Evolutionary conservation across 2,113 vertebrate species (phyloP).

Genomic region (Trogon surrucura): DNA sequence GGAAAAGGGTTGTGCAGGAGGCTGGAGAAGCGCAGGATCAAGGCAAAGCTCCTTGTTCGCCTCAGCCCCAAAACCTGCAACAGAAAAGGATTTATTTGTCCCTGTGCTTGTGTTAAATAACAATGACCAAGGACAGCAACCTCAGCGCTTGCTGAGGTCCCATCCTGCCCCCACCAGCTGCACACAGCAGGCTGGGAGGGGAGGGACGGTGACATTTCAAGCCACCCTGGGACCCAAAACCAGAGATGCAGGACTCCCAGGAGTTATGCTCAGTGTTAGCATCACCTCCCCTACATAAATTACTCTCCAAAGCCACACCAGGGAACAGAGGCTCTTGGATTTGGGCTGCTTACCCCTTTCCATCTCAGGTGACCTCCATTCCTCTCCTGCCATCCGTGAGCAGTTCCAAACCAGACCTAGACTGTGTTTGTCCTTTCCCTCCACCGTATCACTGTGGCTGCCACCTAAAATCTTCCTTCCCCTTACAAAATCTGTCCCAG

Average conservation of each 20-base stretch:
- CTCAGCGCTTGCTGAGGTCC: not conserved
- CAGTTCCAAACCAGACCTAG: fast-evolving
- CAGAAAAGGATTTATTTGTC: not conserved
- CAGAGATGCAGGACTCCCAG: not conserved
- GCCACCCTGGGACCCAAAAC: not conserved
- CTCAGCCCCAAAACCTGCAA: not conserved
- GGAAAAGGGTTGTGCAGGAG: not conserved
- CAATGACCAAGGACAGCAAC: fast-evolving
- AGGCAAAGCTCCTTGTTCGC: not conserved
- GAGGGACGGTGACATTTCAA: not conserved
- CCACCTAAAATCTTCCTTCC: not conserved
- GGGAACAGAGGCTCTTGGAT: fast-evolving
- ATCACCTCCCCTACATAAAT: not conserved
- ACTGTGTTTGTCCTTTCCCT: not conserved
- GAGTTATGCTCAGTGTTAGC: fast-evolving
- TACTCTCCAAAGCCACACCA: fast-evolving
- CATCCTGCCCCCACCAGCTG: not conserved
- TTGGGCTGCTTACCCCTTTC: not conserved
- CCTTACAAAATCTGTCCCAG: not conserved
- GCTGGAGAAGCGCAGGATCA: not conserved
- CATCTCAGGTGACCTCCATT: not conserved
- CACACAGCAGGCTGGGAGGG: not conserved
- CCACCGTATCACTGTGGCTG: not conserved
- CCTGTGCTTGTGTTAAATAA: not conserved
- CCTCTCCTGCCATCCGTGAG: not conserved